phyloP scores from a whole-genome alignment of 1,140 invertebrate species.

The Ctenoplectra terminalis region DNA sequence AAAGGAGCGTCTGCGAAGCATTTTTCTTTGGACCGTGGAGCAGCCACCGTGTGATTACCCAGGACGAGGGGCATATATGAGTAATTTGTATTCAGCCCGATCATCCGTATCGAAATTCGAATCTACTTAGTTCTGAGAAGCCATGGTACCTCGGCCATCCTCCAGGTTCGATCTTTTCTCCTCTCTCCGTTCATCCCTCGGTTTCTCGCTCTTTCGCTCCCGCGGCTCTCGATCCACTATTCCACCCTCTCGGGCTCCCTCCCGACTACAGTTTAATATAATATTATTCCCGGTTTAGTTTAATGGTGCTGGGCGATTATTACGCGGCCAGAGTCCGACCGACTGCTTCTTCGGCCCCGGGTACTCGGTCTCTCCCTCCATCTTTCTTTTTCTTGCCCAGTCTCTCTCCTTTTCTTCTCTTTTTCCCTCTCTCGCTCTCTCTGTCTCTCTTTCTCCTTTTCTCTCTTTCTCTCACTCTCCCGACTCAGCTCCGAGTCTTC shows the following conservation, averaged over 20 bases:
- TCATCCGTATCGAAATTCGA: slow-evolving; percentile 84
- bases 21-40: slow-evolving; percentile 79
- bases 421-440: slow-evolving; percentile 9
- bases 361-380: slow-evolving; percentile 40
- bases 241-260: slow-evolving; percentile 64
- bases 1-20: slow-evolving; percentile 67
- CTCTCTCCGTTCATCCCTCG: slow-evolving; percentile 33
- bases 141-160: slow-evolving; percentile 62
- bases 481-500: background rate
- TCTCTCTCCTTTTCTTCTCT: slow-evolving; percentile 19
- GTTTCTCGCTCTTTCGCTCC: slow-evolving; percentile 51
- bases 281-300: slow-evolving; percentile 84
- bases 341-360: slow-evolving; percentile 72
- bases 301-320: slow-evolving; percentile 83
- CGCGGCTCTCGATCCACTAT: slow-evolving; percentile 62
- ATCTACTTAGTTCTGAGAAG: slow-evolving; percentile 84
- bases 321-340: slow-evolving; percentile 75
- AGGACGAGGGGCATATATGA: slow-evolving; percentile 80
- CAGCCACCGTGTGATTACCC: slow-evolving; percentile 83
- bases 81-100: slow-evolving; percentile 84
- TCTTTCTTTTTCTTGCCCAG: slow-evolving; percentile 48
- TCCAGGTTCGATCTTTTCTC: slow-evolving; percentile 64
- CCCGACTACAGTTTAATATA: slow-evolving; percentile 80
- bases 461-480: background rate
- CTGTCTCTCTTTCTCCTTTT: slow-evolving; percentile 18